Conservation (phyloP, 1,140 invertebrate species). For the Euglossa dilemma region DNA sequence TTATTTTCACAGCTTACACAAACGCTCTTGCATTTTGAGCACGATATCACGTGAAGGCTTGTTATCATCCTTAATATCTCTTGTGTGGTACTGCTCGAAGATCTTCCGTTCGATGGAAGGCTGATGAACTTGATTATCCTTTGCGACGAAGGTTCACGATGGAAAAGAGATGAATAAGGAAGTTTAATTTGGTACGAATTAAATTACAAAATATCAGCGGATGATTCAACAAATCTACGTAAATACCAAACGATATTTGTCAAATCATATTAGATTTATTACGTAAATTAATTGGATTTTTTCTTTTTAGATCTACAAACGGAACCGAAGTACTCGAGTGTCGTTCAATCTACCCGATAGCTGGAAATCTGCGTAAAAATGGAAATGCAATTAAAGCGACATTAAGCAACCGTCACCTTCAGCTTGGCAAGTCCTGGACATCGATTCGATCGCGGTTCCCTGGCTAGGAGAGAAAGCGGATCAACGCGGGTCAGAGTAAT, state of each 20-base stretch:
- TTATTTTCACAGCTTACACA: slow-evolving; percentile 3
- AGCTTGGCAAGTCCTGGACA: not conserved
- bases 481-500: slow-evolving; percentile 17
- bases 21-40: not conserved
- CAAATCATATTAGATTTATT: no score
- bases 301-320: no score
- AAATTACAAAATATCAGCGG: no score
- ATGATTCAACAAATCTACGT: no score
- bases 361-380: not conserved
- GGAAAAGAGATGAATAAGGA: no score
- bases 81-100: no score
- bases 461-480: not conserved
- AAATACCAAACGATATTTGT: no score
- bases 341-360: not conserved
- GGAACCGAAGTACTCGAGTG: no score
- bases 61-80: not conserved
- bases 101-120: not conserved
- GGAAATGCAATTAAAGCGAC: not conserved
- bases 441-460: not conserved
- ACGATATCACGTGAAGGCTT: not conserved
- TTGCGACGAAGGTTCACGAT: no score
- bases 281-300: no score
- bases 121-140: not conserved
- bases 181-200: no score
- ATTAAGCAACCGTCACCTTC: not conserved